A percentile compares a stretch with the other conserved stretches of the same genome.
Conservation (phyloP, 2,113 vertebrate species). For the Notothenia rossii region DNA sequence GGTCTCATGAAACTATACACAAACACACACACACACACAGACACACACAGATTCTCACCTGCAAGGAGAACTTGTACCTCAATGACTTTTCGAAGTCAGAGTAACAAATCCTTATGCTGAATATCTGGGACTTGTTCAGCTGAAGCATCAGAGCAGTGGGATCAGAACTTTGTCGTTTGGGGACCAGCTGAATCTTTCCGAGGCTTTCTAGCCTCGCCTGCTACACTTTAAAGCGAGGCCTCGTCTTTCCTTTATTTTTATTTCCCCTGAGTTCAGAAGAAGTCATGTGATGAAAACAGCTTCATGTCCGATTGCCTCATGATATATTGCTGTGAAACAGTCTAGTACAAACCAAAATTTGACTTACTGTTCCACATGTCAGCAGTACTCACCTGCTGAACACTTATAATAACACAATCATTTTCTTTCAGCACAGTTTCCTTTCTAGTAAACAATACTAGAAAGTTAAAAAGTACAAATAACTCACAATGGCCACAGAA, state of each 20-base stretch:
- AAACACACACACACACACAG: background rate
- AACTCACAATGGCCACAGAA: slow-evolving; percentile 3
- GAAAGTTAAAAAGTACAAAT: background rate
- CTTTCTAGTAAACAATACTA: slow-evolving; percentile 28
- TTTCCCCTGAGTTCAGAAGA: slow-evolving; percentile 29
- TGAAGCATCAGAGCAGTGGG: slow-evolving; percentile 48
- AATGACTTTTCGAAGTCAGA: slow-evolving; percentile 48
- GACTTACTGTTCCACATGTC: background rate
- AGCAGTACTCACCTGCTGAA: slow-evolving; percentile 2
- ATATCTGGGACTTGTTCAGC: slow-evolving; percentile 56
- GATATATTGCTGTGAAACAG: slow-evolving; percentile 33
- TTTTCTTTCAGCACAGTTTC: slow-evolving; percentile 18
- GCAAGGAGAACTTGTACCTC: slow-evolving; percentile 33
- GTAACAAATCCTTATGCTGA: slow-evolving; percentile 75
- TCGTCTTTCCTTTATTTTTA: slow-evolving; percentile 20
- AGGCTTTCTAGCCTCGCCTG: slow-evolving; percentile 48
- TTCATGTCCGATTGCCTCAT: slow-evolving; percentile 41
- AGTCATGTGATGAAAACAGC: slow-evolving; percentile 22
- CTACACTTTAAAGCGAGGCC: slow-evolving; percentile 23
- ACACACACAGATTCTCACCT: slow-evolving; percentile 17
- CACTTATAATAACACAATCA: background rate
- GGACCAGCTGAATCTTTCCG: slow-evolving; percentile 58
- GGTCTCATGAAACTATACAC: background rate
- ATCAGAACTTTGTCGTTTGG: slow-evolving; percentile 37
- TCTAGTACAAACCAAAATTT: slow-evolving; percentile 5